Evolutionary conservation across 2,888 invertebrate species (phyloP), one percentile per base, ranked within the genome.

Genomic region (Acanthosepion pharaonis): DNA sequence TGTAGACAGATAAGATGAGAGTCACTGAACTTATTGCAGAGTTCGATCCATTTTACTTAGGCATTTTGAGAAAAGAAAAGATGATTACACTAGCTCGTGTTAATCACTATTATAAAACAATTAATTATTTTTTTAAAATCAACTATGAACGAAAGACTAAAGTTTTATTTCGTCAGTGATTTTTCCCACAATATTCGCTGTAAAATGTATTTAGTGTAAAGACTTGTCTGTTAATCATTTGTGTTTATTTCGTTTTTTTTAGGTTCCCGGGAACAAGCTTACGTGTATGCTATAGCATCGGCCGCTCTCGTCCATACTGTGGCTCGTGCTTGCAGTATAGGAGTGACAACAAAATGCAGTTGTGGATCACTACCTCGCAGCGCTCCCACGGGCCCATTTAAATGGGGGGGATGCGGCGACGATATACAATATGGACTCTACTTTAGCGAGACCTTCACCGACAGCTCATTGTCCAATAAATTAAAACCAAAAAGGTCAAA

Each of bases 391-490:
- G 98, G 98, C 1, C 98, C 98, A 95, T 98, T 98, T 97, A 98
- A 98, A 97, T 99, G 99, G 99, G 98, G 98, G 93, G 99, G 99
- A 59, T 99, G 99, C 97, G 98, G 98, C 0, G 99, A 99, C 97
- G 98, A 99, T 97, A 96, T 97, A 5, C 96, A 96, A 92, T 97
- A 96, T 94, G 97, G 97, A 33, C 95, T 97, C 11, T 95, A 95
- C 51, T 97, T 97, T 94, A 96, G 96, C 92, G 95, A 96, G 94
- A 94, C 95, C 98, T 98, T 96, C 95, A 96, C 97, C 18, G 96
- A 97, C 94, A 95, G 96, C 42, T 95, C 96, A 48, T 95, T 96
- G 91, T 95, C 94, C 64, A 95, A 96, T 78, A 96, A 96, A 95
- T 96, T 96, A 55, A 95, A 96, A 93, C 93, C 94, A 11, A 96